Conservation (phyloP, 2,888 invertebrate species). For the Eupithecia subumbrata region DNA sequence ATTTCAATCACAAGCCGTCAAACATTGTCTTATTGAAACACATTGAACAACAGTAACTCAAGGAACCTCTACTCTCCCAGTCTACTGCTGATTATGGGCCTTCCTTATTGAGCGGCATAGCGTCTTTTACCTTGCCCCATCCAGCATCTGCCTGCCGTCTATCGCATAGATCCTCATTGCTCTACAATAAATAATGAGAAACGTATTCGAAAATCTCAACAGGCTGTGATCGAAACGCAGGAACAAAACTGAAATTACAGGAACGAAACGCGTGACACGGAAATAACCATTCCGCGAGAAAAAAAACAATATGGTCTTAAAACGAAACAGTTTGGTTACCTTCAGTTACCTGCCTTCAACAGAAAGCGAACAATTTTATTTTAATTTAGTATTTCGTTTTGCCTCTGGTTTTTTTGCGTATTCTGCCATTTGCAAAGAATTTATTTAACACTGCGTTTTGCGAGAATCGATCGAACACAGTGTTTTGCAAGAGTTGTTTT, state of each 20-base stretch:
- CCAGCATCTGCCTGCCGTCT: too few relatives aligned
- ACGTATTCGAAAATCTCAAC: neutral
- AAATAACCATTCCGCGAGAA: neutral
- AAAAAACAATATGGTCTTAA: neutral
- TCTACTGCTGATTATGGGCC: too few relatives aligned
- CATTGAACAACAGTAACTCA: too few relatives aligned
- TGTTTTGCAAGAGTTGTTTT: neutral
- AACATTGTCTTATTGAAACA: neutral
- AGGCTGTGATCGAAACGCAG: slow-evolving; percentile 4
- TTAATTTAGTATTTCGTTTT: neutral
- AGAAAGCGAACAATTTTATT: neutral
- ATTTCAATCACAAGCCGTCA: neutral
- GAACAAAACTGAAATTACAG: slow-evolving; percentile 3
- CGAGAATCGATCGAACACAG: neutral
- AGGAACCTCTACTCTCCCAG: too few relatives aligned
- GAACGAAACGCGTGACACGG: slow-evolving; percentile 45
- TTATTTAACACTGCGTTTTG: neutral
- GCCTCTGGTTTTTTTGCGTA: neutral
- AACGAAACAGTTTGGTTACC: neutral
- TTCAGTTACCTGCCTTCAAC: neutral
- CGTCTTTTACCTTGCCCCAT: too few relatives aligned
- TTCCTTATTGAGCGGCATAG: too few relatives aligned
- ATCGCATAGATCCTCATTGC: too few relatives aligned
- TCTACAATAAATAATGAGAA: neutral
- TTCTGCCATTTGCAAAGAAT: neutral